Conservation (phyloP, 1,140 invertebrate species). For the Heterodera schachtii region DNA sequence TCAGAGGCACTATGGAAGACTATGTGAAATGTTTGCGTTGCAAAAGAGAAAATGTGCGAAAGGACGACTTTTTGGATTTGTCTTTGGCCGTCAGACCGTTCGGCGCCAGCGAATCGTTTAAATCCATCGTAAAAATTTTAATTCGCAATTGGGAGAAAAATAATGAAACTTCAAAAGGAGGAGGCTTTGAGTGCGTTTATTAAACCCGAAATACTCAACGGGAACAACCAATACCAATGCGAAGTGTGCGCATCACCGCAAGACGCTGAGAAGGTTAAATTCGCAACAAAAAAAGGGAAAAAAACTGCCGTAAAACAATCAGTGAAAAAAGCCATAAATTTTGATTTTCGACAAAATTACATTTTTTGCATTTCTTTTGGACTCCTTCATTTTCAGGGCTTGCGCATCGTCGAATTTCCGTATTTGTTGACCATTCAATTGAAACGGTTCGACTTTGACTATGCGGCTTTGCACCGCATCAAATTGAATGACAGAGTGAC, state of each 20-base stretch:
- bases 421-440: slow-evolving; percentile 85
- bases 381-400: slow-evolving; percentile 69
- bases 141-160: slow-evolving; percentile 11
- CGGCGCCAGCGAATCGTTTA: slow-evolving; percentile 78
- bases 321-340: too few species aligned
- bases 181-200: slow-evolving; percentile 84
- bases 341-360: too few species aligned
- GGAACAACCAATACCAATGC: slow-evolving; percentile 86
- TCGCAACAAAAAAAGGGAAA: too few species aligned
- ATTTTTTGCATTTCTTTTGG: slow-evolving; percentile 49
- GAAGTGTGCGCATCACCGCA: slow-evolving; percentile 85
- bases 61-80: slow-evolving; percentile 85
- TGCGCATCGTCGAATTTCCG: slow-evolving; percentile 84
- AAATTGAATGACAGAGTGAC: slow-evolving; percentile 88
- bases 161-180: slow-evolving; percentile 70
- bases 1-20: slow-evolving; percentile 81
- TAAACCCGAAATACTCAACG: slow-evolving; percentile 81
- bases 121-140: slow-evolving; percentile 74
- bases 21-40: slow-evolving; percentile 89
- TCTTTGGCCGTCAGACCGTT: slow-evolving; percentile 84
- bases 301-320: too few species aligned
- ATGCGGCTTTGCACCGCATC: slow-evolving; percentile 80
- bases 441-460: slow-evolving; percentile 89
- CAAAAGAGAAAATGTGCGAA: slow-evolving; percentile 79
- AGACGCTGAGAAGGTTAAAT: slow-evolving; percentile 78